Evolutionary conservation across 2,888 invertebrate species (phyloP).

Genomic region (Caenorhabditis sp.): DNA sequence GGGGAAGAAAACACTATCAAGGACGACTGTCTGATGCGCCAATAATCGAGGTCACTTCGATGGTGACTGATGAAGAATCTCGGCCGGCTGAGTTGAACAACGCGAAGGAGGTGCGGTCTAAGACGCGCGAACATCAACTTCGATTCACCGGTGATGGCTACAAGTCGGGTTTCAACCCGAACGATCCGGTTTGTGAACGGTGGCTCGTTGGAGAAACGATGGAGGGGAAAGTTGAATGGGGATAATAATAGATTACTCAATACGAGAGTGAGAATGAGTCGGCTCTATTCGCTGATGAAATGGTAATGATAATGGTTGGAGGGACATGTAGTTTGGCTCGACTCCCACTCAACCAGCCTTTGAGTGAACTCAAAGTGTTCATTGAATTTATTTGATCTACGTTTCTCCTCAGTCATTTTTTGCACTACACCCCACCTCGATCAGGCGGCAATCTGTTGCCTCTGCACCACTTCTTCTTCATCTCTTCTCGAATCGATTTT

Average conservation of each 20-base stretch:
- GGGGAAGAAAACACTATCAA: too few relatives aligned
- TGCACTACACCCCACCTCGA: not conserved
- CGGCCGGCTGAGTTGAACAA: slow-evolving; percentile 52
- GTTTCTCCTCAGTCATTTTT: not conserved
- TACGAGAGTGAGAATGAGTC: slow-evolving; percentile 4
- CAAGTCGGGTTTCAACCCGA: slow-evolving; percentile 75
- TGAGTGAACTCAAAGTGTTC: not conserved
- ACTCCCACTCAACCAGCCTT: not conserved
- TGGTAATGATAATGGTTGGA: too few relatives aligned
- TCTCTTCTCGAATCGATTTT: not conserved
- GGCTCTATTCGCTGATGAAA: too few relatives aligned
- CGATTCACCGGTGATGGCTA: slow-evolving; percentile 75
- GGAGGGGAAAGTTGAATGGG: not conserved
- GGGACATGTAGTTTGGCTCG: not conserved
- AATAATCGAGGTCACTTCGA: slow-evolving; percentile 61
- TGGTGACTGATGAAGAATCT: slow-evolving; percentile 47
- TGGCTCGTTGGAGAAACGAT: not conserved
- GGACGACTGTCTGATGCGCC: slow-evolving; percentile 38
- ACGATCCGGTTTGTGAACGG: slow-evolving; percentile 72
- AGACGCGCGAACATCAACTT: slow-evolving; percentile 75
- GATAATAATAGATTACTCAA: slow-evolving; percentile 3
- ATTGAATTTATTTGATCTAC: not conserved
- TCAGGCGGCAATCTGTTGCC: not conserved
- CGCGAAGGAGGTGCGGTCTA: slow-evolving; percentile 70
- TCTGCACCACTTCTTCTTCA: slow-evolving; percentile 10